Evolutionary conservation across 1,140 invertebrate genomes (phyloP), one percentile per base, ranked within the genome.

Genomic region (Odontomachus brunneus): DNA sequence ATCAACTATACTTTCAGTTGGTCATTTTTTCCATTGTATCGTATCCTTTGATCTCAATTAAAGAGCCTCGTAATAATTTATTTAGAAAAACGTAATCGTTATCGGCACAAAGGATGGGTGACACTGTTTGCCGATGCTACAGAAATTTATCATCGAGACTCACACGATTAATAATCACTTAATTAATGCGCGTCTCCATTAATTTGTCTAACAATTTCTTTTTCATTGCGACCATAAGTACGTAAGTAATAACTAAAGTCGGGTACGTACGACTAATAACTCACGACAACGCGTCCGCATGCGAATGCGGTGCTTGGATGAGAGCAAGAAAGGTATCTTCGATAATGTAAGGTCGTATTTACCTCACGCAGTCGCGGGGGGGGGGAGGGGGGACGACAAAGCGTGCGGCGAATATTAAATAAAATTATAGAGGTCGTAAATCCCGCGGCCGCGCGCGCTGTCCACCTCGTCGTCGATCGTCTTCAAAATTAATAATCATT

Each of bases 281-380:
- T 80, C 33, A 26, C 29, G 24, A 33, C n/a, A 29, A 11, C 29
- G 22, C 51, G 38, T n/a, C 19, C 33, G 26, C 22, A 49, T 44
- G 38, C 22, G 63, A 78, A 78, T 71, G 33, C 29, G 14, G 3
- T 57, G 33, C 26, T 9, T 55, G 63, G 49, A 80, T 63, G 38
- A 71, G 53, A 71, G 38, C n/a, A 19, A 59, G 65, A 48, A 80
- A 69, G 24, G 67, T 71, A 59, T 44, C 75, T 48, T 80, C 17
- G 51, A 69, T 71, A 57, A 26, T 44, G 44, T 44, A 57, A 71
- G 24, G 29, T 80, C 17, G n/a, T 76, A 3, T 38, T 66, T 76
- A 66, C 11, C n/a, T 1, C 38, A 1, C 44, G 22, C 14, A 48
- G 14, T 71, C 66, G 57, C 17, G 14, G 29, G 19, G 5, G n/a